Conservation (phyloP, 2,797 vertebrate species). For the Florisuga fusca region DNA sequence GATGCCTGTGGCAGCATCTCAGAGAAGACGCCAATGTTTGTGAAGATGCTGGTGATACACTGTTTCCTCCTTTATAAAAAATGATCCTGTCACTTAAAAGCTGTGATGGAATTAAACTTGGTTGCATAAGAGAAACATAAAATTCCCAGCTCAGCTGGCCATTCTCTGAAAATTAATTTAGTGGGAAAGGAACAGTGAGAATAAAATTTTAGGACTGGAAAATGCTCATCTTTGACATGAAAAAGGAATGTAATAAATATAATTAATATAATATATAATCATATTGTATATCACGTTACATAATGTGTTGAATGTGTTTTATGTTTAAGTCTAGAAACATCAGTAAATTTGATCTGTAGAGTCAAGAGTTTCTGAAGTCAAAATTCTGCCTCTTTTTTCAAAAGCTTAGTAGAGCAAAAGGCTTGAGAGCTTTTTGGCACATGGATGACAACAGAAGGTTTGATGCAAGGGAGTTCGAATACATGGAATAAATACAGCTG, state of each 20-base stretch:
- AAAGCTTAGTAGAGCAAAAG: conserved; percentile 9
- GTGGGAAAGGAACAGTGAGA: not conserved
- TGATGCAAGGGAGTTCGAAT: conserved; percentile 23
- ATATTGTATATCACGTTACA: no score
- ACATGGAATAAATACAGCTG: conserved; percentile 33
- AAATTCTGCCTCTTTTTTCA: conserved; percentile 16
- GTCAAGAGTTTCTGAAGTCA: not conserved
- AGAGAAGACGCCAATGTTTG: not conserved
- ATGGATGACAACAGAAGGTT: conserved; percentile 43
- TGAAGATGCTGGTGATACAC: not conserved
- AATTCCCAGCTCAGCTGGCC: not conserved
- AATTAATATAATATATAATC: no score
- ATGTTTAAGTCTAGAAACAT: not conserved
- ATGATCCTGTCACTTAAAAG: not conserved
- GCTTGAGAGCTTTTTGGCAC: conserved; percentile 44
- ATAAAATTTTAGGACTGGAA: not conserved
- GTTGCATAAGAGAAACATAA: not conserved
- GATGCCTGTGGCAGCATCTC: not conserved
- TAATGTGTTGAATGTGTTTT: not conserved
- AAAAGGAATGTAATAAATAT: not conserved
- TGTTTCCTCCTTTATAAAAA: not conserved
- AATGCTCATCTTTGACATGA: not conserved
- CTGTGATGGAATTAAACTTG: not conserved
- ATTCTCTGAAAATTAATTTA: not conserved
- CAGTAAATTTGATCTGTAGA: not conserved